Evolutionary conservation across 2,888 invertebrate genomes (phyloP).

Genomic region (Drosophila heteroneura): DNA sequence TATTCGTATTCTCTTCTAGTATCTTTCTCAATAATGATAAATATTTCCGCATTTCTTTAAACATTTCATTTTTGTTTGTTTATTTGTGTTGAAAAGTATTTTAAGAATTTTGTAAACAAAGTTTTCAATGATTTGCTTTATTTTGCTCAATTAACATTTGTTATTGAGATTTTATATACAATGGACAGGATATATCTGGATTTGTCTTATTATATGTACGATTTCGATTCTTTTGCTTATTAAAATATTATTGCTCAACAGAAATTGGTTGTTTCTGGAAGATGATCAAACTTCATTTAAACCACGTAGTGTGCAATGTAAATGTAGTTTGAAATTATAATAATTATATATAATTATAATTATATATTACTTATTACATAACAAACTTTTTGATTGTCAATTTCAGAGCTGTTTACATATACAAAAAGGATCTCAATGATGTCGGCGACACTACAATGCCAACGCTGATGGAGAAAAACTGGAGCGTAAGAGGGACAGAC

Average conservation of each 20-base stretch:
- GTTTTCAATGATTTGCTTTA: neutral
- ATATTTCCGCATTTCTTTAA: constrained; percentile 15
- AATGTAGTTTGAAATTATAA: neutral
- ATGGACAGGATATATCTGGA: neutral
- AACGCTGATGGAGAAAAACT: constrained; percentile 24
- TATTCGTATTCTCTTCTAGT: neutral
- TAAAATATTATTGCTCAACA: neutral
- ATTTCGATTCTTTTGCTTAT: neutral
- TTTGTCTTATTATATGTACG: neutral
- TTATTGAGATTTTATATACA: constrained; percentile 17
- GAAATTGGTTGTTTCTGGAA: neutral
- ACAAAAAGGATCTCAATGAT: neutral
- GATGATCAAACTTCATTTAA: neutral
- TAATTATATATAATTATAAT: neutral
- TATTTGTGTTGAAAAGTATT: constrained; percentile 12
- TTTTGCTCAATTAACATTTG: constrained; percentile 1
- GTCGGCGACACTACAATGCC: constrained; percentile 24
- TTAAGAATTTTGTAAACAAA: constrained; percentile 28
- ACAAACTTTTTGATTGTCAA: neutral
- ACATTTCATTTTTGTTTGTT: neutral
- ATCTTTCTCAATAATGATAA: neutral
- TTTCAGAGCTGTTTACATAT: neutral
- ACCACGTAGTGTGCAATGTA: neutral
- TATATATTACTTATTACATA: neutral
- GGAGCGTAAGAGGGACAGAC: neutral